Conservation (phyloP, 1,140 invertebrate species). For the Anadara kagoshimensis region DNA sequence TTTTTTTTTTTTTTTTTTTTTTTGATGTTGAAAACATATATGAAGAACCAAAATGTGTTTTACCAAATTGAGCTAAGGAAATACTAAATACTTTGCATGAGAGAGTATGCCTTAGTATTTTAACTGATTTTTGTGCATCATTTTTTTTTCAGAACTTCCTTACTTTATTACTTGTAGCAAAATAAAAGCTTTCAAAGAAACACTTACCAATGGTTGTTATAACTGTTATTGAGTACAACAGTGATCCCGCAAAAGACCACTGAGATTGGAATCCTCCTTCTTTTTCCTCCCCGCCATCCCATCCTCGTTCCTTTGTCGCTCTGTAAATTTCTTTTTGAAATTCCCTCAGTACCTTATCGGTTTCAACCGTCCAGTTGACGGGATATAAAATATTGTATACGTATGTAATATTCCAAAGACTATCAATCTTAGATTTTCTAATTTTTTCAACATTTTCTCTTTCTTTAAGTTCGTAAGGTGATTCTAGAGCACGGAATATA, state of each 20-base stretch:
- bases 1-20: too few species aligned
- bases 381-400: constrained; percentile 85
- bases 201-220: constrained; percentile 95
- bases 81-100: too few species aligned
- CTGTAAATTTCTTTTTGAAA: constrained; percentile 55
- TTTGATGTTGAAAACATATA: too few species aligned
- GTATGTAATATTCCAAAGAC: constrained; percentile 84
- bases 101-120: too few species aligned
- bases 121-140: too few species aligned
- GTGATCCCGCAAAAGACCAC: constrained; percentile 89
- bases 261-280: constrained; percentile 41
- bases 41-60: too few species aligned
- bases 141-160: too few species aligned
- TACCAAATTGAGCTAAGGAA: too few species aligned
- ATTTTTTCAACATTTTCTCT: constrained; percentile 19
- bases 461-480: constrained; percentile 45
- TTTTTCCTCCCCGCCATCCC: constrained; percentile 46
- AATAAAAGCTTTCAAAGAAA: too few species aligned
- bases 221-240: constrained; percentile 93
- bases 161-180: too few species aligned
- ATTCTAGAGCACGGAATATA: constrained; percentile 90
- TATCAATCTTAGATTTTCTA: constrained; percentile 33
- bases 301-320: constrained; percentile 53
- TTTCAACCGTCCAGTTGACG: constrained; percentile 79
- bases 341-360: constrained; percentile 40